Percentiles rank a stretch among this genome's conserved stretches.
Evolutionary conservation across 2,113 vertebrate species (phyloP).

Genomic region (Myotis yumanensis): DNA sequence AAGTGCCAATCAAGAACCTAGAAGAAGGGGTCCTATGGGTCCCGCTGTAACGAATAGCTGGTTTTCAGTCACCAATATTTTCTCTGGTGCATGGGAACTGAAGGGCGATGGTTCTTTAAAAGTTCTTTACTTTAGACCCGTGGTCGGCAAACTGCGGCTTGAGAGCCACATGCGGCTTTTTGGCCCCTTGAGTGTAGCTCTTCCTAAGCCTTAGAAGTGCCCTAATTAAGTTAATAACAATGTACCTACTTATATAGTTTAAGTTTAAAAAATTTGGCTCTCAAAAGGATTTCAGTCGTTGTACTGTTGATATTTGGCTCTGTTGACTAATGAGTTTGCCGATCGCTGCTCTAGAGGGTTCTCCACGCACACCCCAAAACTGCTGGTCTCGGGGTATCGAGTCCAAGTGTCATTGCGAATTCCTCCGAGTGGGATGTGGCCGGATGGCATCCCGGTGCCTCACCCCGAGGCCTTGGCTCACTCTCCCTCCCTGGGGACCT

Average conservation of each 20-base stretch:
- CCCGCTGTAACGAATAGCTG: neutral
- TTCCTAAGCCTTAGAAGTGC: no score
- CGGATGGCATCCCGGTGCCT: accelerated
- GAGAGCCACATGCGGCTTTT: no score
- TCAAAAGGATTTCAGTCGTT: no score
- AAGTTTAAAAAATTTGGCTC: no score
- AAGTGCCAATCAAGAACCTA: neutral
- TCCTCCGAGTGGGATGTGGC: neutral
- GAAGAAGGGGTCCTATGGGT: neutral
- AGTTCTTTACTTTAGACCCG: neutral
- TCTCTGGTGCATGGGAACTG: accelerated
- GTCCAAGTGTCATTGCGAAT: neutral
- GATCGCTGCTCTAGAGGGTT: no score
- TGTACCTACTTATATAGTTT: no score
- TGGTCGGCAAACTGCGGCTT: no score
- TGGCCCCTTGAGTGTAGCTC: no score
- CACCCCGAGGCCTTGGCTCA: neutral
- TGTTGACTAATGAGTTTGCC: no score
- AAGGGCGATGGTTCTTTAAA: neutral
- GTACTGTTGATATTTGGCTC: no score
- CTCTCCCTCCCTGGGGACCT: neutral
- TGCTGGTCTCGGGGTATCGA: accelerated
- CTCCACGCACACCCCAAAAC: no score
- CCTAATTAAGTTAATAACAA: no score
- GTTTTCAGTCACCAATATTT: neutral